Conservation (phyloP, 2,888 invertebrate genomes). For the Halictus quadricinctus region DNA sequence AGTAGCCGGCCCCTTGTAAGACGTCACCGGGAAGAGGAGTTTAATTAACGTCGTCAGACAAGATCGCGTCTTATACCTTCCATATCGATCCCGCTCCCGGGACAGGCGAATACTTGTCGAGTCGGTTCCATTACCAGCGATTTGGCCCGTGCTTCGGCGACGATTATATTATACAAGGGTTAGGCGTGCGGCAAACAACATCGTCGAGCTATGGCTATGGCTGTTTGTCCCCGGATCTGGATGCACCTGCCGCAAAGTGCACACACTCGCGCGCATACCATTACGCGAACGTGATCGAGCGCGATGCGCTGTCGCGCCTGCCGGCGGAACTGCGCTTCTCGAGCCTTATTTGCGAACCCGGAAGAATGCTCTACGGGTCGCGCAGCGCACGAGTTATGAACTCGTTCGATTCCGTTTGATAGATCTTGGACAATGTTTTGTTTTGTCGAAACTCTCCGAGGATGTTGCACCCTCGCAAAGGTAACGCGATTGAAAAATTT, state of each 20-base stretch:
- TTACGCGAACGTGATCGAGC: conserved; percentile 32
- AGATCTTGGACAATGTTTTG: too few species aligned
- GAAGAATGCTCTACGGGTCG: background rate
- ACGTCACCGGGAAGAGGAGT: conserved; percentile 22
- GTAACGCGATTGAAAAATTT: too few species aligned
- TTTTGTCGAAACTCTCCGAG: too few species aligned
- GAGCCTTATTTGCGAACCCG: background rate
- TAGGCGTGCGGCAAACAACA: conserved; percentile 5
- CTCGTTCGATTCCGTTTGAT: background rate
- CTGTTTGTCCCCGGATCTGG: conserved; percentile 47
- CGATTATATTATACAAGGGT: background rate
- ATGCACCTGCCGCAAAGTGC: conserved; percentile 54
- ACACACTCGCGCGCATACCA: conserved; percentile 17
- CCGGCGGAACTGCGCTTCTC: background rate
- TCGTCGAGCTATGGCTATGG: background rate
- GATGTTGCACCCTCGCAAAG: too few species aligned
- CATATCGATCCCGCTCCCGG: background rate
- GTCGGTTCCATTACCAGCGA: background rate
- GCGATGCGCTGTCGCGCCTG: background rate
- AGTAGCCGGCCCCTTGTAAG: conserved; percentile 16
- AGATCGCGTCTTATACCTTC: background rate
- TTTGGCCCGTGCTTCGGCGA: background rate
- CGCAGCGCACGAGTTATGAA: background rate
- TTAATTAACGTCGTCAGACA: conserved; percentile 44
- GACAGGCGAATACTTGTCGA: background rate